A percentile compares a stretch with the other conserved stretches of the same genome.
Evolutionary conservation across 2,113 vertebrate species (phyloP).

Genomic region (Numida meleagris): DNA sequence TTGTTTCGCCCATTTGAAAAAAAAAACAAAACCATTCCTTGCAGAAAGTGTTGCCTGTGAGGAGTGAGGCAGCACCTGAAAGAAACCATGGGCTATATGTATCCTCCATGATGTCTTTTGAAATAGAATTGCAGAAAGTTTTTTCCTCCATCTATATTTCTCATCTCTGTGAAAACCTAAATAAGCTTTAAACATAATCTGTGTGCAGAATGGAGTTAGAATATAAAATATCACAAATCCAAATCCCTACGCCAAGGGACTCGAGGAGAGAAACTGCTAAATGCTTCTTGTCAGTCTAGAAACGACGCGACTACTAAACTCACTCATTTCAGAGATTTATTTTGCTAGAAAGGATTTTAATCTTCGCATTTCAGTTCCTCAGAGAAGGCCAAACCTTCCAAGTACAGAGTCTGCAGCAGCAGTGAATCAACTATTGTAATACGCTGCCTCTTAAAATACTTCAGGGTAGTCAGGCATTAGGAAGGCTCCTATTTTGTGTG

Average conservation of each 20-base stretch:
- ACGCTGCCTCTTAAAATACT: conserved; percentile 69
- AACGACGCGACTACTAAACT: not conserved
- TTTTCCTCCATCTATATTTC: not conserved
- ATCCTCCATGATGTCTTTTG: not conserved
- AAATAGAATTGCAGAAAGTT: not conserved
- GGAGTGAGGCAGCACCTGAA: not conserved
- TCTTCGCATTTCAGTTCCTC: conserved; percentile 52
- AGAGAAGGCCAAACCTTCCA: conserved; percentile 40
- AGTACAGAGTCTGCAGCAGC: conserved; percentile 8
- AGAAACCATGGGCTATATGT: not conserved
- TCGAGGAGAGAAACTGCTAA: not conserved
- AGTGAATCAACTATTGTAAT: conserved; percentile 77
- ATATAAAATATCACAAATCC: not conserved
- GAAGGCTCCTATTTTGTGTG: conserved; percentile 82
- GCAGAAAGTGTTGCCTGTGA: not conserved
- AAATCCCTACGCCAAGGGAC: not conserved
- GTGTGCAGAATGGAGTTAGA: not conserved
- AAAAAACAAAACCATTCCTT: not conserved
- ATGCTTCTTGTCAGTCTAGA: not conserved
- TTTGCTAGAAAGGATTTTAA: conserved; percentile 51
- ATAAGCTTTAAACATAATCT: not conserved
- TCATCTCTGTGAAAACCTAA: not conserved
- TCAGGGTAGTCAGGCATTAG: conserved; percentile 75
- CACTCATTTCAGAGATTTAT: conserved; percentile 40
- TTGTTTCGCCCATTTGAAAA: not conserved